Percentiles rank a stretch among this genome's conserved stretches.
Conservation (phyloP, 2,888 invertebrate genomes). For the Ypsolopha scabrella region DNA sequence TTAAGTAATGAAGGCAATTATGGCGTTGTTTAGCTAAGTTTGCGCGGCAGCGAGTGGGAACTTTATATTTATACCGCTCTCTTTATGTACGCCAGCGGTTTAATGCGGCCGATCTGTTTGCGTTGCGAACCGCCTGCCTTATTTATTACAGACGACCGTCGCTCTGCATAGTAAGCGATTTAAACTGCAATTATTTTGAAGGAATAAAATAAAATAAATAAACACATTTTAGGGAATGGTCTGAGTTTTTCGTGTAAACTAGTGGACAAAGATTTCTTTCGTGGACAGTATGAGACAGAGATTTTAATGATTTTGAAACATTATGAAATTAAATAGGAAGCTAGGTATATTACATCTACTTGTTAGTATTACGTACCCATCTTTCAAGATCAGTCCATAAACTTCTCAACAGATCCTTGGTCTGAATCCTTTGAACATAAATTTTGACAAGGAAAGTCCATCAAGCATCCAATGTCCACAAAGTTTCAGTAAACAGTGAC, state of each 20-base stretch:
- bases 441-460: constrained; percentile 20
- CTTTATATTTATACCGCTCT: constrained; percentile 70
- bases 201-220: constrained; percentile 16
- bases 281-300: too few species aligned
- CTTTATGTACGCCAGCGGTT: constrained; percentile 68
- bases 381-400: too few species aligned
- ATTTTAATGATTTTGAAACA: too few species aligned
- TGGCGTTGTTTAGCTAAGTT: constrained; percentile 72
- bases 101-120: constrained; percentile 69
- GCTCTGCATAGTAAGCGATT: constrained; percentile 55
- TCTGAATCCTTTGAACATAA: constrained; percentile 6
- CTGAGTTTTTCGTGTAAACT: too few species aligned
- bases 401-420: too few species aligned
- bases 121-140: constrained; percentile 49
- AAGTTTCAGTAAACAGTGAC: constrained; percentile 58
- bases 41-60: constrained; percentile 65
- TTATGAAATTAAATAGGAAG: too few species aligned
- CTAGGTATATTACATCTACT: too few species aligned
- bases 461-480: constrained; percentile 40
- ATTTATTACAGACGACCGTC: constrained; percentile 57
- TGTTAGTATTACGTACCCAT: too few species aligned
- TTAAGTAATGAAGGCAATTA: constrained; percentile 72
- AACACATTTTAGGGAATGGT: neutral
- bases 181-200: constrained; percentile 65
- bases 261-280: too few species aligned